phyloP scores from a whole-genome alignment of 2,797 vertebrate genomes.

The Girardinus metallicus region DNA sequence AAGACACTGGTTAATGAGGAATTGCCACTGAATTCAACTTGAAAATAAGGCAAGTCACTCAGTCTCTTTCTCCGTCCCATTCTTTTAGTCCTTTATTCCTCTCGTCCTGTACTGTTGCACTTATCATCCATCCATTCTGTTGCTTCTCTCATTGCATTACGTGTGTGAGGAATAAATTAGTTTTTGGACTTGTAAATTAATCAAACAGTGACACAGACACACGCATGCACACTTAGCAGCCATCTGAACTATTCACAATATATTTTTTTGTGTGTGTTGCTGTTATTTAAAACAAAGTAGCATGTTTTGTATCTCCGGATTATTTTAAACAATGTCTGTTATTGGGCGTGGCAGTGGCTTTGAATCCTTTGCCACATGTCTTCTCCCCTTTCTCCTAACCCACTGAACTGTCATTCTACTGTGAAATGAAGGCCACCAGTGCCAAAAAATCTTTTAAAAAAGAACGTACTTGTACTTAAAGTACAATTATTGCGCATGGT shows the following conservation, averaged over 20 bases:
- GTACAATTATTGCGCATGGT: slow-evolving; percentile 44
- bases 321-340: slow-evolving; percentile 45
- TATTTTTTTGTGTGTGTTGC: slow-evolving; percentile 68
- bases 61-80: slow-evolving; percentile 48
- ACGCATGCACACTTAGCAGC: slow-evolving; percentile 58
- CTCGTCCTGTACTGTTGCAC: slow-evolving; percentile 43
- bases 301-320: slow-evolving; percentile 68
- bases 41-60: slow-evolving; percentile 69
- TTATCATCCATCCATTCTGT: slow-evolving; percentile 62
- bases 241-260: slow-evolving; percentile 68
- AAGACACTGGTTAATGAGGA: slow-evolving; percentile 75
- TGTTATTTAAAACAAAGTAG: slow-evolving; percentile 61
- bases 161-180: slow-evolving; percentile 66
- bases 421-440: no score
- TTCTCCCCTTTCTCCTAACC: no score
- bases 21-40: slow-evolving; percentile 65
- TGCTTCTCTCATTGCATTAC: slow-evolving; percentile 56
- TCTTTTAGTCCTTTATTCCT: slow-evolving; percentile 46
- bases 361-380: no score
- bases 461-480: no score
- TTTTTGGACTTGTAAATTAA: slow-evolving; percentile 60
- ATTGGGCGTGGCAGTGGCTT: no score
- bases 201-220: slow-evolving; percentile 37
- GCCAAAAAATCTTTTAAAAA: no score
- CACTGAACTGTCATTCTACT: no score